phyloP scores from a whole-genome alignment of 2,113 vertebrate genomes.

The Myotis davidii region DNA sequence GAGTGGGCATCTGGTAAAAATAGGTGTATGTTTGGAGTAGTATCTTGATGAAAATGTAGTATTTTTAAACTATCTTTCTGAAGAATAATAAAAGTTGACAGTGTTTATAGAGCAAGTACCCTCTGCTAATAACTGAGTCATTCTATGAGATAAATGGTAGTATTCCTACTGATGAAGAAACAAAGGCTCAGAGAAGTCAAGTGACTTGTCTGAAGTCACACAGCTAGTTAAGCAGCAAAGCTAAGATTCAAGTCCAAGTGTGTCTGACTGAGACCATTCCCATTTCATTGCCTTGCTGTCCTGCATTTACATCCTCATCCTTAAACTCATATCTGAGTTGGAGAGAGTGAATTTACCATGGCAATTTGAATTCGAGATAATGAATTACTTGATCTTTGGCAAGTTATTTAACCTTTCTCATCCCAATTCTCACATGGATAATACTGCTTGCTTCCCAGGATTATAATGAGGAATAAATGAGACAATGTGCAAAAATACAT shows the following conservation, averaged over 20 bases:
- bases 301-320: conserved; percentile 8
- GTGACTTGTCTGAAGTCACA: neutral
- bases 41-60: neutral
- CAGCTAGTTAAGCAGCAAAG: neutral
- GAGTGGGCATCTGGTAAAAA: conserved; percentile 32
- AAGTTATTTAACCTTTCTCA: conserved; percentile 24
- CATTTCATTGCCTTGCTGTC: neutral
- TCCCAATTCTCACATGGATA: neutral
- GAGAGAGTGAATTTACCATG: conserved; percentile 16
- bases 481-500: neutral
- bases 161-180: conserved; percentile 4
- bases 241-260: neutral
- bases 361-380: neutral
- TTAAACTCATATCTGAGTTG: conserved; percentile 1
- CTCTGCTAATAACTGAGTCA: neutral
- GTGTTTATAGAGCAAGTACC: neutral
- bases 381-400: neutral
- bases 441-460: neutral
- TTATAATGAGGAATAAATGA: conserved; percentile 17
- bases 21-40: neutral
- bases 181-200: neutral
- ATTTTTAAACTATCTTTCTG: conserved; percentile 36
- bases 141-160: neutral
- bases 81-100: conserved; percentile 24
- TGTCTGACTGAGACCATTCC: neutral